Evolutionary conservation across 2,797 vertebrate genomes (phyloP), one percentile per base, ranked within the genome.

Genomic region (Aplochiton taeniatus): DNA sequence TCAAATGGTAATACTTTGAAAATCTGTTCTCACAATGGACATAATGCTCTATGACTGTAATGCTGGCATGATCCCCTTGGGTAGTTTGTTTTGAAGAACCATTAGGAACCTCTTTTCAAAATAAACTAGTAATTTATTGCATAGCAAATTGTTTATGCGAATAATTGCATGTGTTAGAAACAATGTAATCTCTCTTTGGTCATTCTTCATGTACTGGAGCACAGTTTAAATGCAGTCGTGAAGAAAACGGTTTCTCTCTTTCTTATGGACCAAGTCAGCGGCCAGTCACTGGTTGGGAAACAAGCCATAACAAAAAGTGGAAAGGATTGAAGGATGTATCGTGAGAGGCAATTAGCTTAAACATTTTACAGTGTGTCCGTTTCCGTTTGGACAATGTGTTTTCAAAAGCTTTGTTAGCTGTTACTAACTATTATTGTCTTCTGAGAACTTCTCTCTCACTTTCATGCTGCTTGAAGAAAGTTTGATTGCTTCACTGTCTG

Each of bases 131-230:
- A 66, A 63, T 16, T 20, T 48, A 31, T 43, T 31, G 31, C 51
- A 51, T 50, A n/a, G 51, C 51, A 75, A 70, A 20, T 74, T 45
- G 53, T 64, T 68, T 20, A 60, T 68, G 82, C 61, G 73, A 61
- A 81, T 63, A 80, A 74, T 69, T 71, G 63, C 55, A 20, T 58
- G 59, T 57, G 58, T 48, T 42, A 9, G 63, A 61, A 42, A 19
- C 50, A 50, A 43, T 13, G 42, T 31, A 43, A 71, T 47, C 48
- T 8, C n/a, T 57, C 50, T 43, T 69, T 69, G 47, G 55, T 74
- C 50, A 61, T 60, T 55, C 51, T 65, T 64, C 64, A 67, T 76
- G 57, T 61, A 64, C 50, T 52, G 57, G 70, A 72, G 70, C 65
- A 61, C 60, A 63, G 53, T 57, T 42, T 56, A 52, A 46, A 20